These are phyloP conservation scores for Hephaestus fuliginosus DNA, from an alignment of 2,797 vertebrate genomes.

Conservation along the genomic window DNA sequence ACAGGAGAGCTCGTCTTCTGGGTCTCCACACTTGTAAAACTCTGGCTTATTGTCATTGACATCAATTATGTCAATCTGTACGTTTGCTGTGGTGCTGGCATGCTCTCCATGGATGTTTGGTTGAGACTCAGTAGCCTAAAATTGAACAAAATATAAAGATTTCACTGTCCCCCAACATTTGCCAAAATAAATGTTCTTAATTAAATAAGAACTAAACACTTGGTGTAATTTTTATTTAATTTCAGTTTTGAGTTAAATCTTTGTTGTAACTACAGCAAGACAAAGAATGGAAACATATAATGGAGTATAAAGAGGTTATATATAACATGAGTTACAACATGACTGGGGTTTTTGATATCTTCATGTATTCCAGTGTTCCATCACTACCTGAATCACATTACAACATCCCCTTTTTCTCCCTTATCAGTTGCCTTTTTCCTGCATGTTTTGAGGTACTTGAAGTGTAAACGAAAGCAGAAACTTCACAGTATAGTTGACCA, in stretches of 20 bases:
- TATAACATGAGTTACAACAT: no score
- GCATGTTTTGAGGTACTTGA: no score
- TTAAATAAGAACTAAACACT: background rate
- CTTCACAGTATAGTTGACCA: no score
- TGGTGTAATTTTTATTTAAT: background rate
- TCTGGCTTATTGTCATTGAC: constrained; percentile 91
- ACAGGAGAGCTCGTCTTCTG: constrained; percentile 66
- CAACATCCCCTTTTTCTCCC: no score
- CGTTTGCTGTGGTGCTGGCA: constrained; percentile 75
- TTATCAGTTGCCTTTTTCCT: no score
- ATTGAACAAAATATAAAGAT: constrained; percentile 14
- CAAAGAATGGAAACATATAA: background rate
- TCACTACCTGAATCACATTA: no score
- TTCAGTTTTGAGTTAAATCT: background rate
- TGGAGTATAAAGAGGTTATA: no score
- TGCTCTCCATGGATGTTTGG: constrained; percentile 72
- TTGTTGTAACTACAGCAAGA: background rate
- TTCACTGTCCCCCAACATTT: background rate
- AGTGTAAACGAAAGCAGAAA: no score
- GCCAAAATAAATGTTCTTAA: background rate
- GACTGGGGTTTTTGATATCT: no score
- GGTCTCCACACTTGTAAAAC: constrained; percentile 88
- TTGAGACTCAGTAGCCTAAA: constrained; percentile 87
- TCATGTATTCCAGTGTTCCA: no score
- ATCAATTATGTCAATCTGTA: constrained; percentile 87